Conservation (phyloP, 92 coral and sea anemone genomes). For the Epizoanthus ramosus region DNA sequence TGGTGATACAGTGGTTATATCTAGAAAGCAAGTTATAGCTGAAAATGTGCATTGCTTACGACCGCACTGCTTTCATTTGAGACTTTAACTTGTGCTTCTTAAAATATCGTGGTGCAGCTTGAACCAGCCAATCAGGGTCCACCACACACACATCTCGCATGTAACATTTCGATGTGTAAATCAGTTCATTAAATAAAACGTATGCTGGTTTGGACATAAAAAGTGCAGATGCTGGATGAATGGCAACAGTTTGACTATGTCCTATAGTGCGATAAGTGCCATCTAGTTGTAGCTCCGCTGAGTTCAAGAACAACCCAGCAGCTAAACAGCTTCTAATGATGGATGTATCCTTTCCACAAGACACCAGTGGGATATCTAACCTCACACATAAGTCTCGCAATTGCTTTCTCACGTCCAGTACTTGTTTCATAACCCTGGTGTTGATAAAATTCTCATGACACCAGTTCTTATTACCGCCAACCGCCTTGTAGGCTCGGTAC, state of each 20-base stretch:
- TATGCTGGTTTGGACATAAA: slow-evolving; percentile 85
- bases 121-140: slow-evolving; percentile 83
- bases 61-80: slow-evolving; percentile 70
- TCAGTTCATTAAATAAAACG: slow-evolving; percentile 89
- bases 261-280: slow-evolving; percentile 86
- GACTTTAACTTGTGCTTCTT: slow-evolving; percentile 81
- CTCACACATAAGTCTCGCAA: slow-evolving; percentile 80
- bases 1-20: not conserved
- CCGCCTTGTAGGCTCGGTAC: slow-evolving; percentile 90
- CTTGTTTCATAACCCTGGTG: slow-evolving; percentile 84
- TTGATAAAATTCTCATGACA: slow-evolving; percentile 90
- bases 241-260: slow-evolving; percentile 76
- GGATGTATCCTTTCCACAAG: slow-evolving; percentile 87
- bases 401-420: slow-evolving; percentile 88
- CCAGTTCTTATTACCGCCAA: slow-evolving; percentile 87
- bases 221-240: slow-evolving; percentile 92
- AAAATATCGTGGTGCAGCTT: slow-evolving; percentile 84
- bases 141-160: slow-evolving; percentile 91
- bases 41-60: slow-evolving; percentile 30
- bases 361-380: slow-evolving; percentile 71
- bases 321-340: slow-evolving; percentile 81
- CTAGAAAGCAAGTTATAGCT: not conserved
- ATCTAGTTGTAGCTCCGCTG: slow-evolving; percentile 94
- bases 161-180: slow-evolving; percentile 96
- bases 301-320: slow-evolving; percentile 88